Base-by-base conservation (phyloP, 35 echinoderm and acorn worm genomes). In the Lytechinus pictus region DNA sequence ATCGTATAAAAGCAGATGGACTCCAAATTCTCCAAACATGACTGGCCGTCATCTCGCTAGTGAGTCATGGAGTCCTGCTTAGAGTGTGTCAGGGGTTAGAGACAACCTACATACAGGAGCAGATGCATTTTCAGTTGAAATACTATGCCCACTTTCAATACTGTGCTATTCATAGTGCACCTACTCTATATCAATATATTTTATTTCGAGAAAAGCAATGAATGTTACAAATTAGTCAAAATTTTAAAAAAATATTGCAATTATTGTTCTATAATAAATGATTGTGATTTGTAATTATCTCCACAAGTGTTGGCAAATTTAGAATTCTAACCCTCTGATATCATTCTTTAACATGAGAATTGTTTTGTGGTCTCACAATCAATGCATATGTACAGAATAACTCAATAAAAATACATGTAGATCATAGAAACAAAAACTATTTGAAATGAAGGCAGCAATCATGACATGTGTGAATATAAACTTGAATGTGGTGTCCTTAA, bases 1-100 rank as follows among this genome's bases (percentile, higher is more conserved):
- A 79, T 79, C 66, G n/a, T 79, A 79, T 79, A 79, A 79, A 79
- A 79, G 66, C 66, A 79, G 66, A 79, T 79, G 66, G 66, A 24
- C 66, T 79, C 21, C 2, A 79, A n/a, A 79, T 79, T 79, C 66
- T 79, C 66, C 66, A 79, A 79, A 79, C 66, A 24, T 79, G 66
- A 79, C 66, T 79, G 66, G 66, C 66, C 66, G 4, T 79, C 66
- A n/a, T 79, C 66, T 79, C 21, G 66, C 66, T n/a, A 24, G 19
- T 79, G 66, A 79, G 66, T 79, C 66, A 79, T 79, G 66, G 66
- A 79, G 66, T 79, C 66, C 66, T 79, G 66, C 66, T 5, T 79
- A n/a, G 66, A 27, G 7, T 24, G 6, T 79, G 66, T 79, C 66
- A 79, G 8, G 66, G 66, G 66, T 79, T 79, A 21, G 61, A 72